A percentile compares a stretch with the other conserved stretches of the same genome.
Conservation (phyloP, 2,888 invertebrate species). For the Drosophila flavopinicola region DNA sequence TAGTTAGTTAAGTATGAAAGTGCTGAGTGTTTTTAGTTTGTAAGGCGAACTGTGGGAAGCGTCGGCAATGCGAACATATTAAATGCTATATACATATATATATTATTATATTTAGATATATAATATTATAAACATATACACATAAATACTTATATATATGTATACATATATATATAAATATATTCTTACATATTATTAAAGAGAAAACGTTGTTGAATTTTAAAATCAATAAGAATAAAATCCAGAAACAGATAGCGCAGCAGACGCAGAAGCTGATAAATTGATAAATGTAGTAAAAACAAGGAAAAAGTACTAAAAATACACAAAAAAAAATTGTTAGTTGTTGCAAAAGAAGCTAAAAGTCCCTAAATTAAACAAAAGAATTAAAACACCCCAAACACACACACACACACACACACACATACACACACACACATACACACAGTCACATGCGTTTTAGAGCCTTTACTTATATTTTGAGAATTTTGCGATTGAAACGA, state of each 20-base stretch:
- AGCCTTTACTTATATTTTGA: slow-evolving; percentile 83
- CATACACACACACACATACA: slow-evolving; percentile 37
- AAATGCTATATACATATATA: slow-evolving; percentile 60
- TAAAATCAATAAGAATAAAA: slow-evolving; percentile 64
- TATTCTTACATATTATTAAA: slow-evolving; percentile 69
- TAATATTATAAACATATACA: slow-evolving; percentile 61
- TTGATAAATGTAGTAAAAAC: slow-evolving; percentile 47
- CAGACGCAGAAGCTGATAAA: slow-evolving; percentile 11
- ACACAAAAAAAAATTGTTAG: slow-evolving; percentile 70
- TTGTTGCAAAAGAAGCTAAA: slow-evolving; percentile 72
- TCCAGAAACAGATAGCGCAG: slow-evolving; percentile 43
- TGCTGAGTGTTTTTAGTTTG: slow-evolving; percentile 45
- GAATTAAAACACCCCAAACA: slow-evolving; percentile 43
- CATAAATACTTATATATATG: slow-evolving; percentile 45
- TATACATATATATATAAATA: slow-evolving; percentile 56
- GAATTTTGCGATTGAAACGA: slow-evolving; percentile 70
- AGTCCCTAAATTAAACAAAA: slow-evolving; percentile 55
- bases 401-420: slow-evolving; percentile 33
- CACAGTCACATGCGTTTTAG: slow-evolving; percentile 72
- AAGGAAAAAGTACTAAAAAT: slow-evolving; percentile 39
- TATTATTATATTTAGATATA: slow-evolving; percentile 53
- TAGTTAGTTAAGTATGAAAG: slow-evolving; percentile 14
- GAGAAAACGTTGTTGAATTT: slow-evolving; percentile 76
- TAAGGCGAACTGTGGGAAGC: slow-evolving; percentile 6
- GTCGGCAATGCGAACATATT: slow-evolving; percentile 70